A percentile compares a stretch with the other conserved stretches of the same genome.
Conservation (phyloP, 2,113 vertebrate species). For the Laticauda laticaudata region DNA sequence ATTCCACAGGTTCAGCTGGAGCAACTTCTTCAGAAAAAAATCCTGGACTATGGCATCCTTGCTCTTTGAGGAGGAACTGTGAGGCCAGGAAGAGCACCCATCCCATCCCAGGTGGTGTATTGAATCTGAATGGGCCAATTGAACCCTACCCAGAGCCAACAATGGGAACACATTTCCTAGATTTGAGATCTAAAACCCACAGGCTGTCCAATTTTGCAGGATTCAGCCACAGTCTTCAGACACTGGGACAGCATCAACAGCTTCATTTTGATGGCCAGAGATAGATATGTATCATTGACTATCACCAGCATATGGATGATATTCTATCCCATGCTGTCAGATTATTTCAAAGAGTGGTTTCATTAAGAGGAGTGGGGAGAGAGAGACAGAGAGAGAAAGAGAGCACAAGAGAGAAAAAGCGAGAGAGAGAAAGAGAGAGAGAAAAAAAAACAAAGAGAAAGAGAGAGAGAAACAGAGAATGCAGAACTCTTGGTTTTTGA, state of each 20-base stretch:
- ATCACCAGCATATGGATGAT: neutral
- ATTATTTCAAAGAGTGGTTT: neutral
- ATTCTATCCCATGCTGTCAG: neutral
- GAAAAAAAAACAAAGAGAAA: too few species aligned
- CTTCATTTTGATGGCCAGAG: neutral
- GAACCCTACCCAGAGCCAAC: neutral
- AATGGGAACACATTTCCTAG: neutral
- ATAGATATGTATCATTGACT: neutral
- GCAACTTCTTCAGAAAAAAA: neutral
- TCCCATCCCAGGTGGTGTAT: neutral
- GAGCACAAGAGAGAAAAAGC: too few species aligned
- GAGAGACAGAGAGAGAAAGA: too few species aligned
- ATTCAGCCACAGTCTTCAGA: neutral
- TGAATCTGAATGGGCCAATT: neutral
- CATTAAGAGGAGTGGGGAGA: neutral
- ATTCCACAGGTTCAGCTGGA: neutral
- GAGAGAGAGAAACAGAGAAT: neutral
- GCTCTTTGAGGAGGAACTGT: neutral
- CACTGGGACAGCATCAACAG: neutral
- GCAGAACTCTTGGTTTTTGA: neutral
- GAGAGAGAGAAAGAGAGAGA: too few species aligned
- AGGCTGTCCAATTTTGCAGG: neutral
- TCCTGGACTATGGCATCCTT: neutral
- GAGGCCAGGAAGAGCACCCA: neutral
- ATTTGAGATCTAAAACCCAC: neutral